Evolutionary conservation across 92 coral and sea anemone species (phyloP), one percentile per base, ranked within the genome.

Genomic region (Micromussa lordhowensis): DNA sequence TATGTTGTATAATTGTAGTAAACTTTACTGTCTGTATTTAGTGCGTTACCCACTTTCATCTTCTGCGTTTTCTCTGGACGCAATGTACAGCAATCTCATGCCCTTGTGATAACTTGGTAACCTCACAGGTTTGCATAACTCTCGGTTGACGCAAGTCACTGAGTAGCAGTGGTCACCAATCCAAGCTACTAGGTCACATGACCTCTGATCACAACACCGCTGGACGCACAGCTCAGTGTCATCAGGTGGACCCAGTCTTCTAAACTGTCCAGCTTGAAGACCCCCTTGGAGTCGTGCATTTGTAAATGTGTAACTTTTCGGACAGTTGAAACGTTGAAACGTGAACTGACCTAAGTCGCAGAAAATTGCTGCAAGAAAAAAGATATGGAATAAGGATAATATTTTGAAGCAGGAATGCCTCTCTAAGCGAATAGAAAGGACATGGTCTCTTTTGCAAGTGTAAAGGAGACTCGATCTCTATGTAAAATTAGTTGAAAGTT

Each of bases 141-240:
- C 85, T 34, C 86, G 88, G 72, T 77, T 91, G 54, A 51, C 19
- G 75, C 94, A 91, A 40, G 94, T 75, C 77, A 91, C 94, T 22
- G 91, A 78, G 81, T 82, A 91, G 61, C 94, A 91, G 53, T 91
- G 94, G 15, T 88, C 89, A 66, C 94, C 94, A 13, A 91, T 66
- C 91, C 91, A 87, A 57, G 94, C 92, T 21, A 91, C 87, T 32
- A 91, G 49, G 64, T 91, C 94, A 49, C 94, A 91, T 73, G 94
- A 75, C 79, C 85, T 78, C n/a, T 87, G 85, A 84, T 91, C 85
- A 80, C 94, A 91, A 71, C 94, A 91, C 81, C 94, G 94, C 92
- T 91, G 91, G 40, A 91, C 81, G 63, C 94, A 91, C 36, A 83
- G 85, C 75, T 91, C 94, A 59, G 87, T 91, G 82, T 88, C 89